Percentiles rank a stretch among this genome's conserved stretches.
Evolutionary conservation across 2,888 invertebrate species (phyloP).

Genomic region (Tryphoninae sp.): DNA sequence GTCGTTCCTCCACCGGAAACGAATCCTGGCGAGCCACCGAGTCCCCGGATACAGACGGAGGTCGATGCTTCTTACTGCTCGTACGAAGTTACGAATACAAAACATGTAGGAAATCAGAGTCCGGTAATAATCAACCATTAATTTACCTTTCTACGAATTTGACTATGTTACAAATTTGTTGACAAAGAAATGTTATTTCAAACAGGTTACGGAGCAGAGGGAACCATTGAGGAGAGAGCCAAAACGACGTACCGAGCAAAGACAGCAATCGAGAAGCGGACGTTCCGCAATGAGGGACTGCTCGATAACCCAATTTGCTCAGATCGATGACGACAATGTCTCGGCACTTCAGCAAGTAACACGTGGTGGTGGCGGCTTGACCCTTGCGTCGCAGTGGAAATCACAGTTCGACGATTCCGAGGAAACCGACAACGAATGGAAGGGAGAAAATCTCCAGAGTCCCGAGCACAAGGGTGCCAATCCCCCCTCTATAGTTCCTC

Average conservation of each 20-base stretch:
- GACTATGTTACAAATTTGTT: neutral
- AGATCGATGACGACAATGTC: constrained; percentile 96
- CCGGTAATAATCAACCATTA: constrained; percentile 71
- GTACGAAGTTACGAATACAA: constrained; percentile 78
- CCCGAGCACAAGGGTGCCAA: constrained; percentile 81
- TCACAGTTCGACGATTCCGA: constrained; percentile 98
- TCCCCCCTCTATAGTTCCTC: constrained; percentile 73
- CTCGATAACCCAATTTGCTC: constrained; percentile 94
- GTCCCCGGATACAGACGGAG: constrained; percentile 84
- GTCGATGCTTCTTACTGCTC: constrained; percentile 84
- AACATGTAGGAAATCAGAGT: constrained; percentile 79
- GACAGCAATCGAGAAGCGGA: constrained; percentile 77
- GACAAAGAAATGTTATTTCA: neutral
- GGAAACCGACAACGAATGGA: constrained; percentile 97
- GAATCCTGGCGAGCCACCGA: constrained; percentile 82
- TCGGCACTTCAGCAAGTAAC: constrained; percentile 95
- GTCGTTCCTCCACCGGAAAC: constrained; percentile 83
- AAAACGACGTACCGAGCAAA: constrained; percentile 74
- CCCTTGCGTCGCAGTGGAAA: constrained; percentile 96
- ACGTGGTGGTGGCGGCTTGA: constrained; percentile 91
- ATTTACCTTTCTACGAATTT: neutral
- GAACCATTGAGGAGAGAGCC: constrained; percentile 79
- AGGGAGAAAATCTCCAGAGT: constrained; percentile 86
- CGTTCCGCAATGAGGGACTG: constrained; percentile 87
- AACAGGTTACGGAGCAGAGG: constrained; percentile 79